Percentiles rank a stretch among this genome's conserved stretches.
Conservation (phyloP, 2,888 invertebrate genomes). For the Saturnia japonica region DNA sequence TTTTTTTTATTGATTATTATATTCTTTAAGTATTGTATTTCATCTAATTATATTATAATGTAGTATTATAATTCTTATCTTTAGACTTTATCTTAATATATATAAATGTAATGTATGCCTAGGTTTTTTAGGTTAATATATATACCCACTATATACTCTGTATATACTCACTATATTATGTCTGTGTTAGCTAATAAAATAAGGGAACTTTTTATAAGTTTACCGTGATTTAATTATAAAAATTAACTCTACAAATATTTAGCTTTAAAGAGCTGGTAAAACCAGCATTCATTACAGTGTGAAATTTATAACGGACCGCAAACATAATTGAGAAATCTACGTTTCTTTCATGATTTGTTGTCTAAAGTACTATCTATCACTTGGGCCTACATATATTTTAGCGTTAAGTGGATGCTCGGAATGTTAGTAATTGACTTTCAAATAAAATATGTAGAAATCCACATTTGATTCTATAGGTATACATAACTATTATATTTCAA, state of each 20-base stretch:
- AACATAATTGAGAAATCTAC: not conserved
- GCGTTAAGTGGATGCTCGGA: not conserved
- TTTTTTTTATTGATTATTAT: too few relatives aligned
- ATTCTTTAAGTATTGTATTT: too few relatives aligned
- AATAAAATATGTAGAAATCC: conserved; percentile 12
- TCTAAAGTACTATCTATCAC: conserved; percentile 2
- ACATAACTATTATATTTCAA: not conserved
- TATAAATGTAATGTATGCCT: too few relatives aligned
- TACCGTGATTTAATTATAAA: too few relatives aligned
- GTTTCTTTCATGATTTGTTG: conserved; percentile 4
- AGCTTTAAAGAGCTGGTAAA: not conserved
- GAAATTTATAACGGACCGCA: not conserved
- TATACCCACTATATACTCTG: too few relatives aligned
- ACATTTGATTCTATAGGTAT: not conserved
- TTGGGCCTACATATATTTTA: conserved; percentile 5
- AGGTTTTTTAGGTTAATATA: too few relatives aligned
- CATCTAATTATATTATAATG: too few relatives aligned
- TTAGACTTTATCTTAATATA: too few relatives aligned
- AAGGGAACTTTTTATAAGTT: too few relatives aligned
- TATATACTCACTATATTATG: too few relatives aligned
- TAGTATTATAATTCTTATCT: too few relatives aligned
- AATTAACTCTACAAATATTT: not conserved
- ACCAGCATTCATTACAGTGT: not conserved
- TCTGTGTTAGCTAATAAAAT: too few relatives aligned
- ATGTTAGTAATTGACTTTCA: conserved; percentile 9